Percentiles rank a stretch among this genome's conserved stretches.
Conservation (phyloP, 2,888 invertebrate species). For the Sialis fuliginosa region DNA sequence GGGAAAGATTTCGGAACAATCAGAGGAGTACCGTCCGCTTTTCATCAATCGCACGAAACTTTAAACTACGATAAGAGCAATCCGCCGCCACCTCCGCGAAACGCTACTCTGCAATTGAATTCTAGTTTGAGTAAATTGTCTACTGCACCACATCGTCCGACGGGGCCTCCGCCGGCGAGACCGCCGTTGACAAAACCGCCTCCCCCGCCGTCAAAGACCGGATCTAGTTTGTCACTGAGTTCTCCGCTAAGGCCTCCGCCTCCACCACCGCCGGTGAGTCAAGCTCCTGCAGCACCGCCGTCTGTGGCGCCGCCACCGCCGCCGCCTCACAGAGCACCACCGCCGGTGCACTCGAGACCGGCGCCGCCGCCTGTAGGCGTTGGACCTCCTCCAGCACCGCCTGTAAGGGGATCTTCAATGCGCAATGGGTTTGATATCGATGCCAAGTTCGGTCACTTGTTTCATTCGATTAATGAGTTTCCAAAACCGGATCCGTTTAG, state of each 20-base stretch:
- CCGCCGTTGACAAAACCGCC: conserved; percentile 40
- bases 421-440: conserved; percentile 43
- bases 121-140: conserved; percentile 16
- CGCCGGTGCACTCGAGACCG: conserved; percentile 12
- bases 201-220: conserved; percentile 24
- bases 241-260: conserved; percentile 13
- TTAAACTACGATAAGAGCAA: conserved; percentile 16
- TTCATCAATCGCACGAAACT: conserved; percentile 35
- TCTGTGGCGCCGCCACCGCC: conserved; percentile 20
- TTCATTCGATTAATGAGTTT: conserved; percentile 41
- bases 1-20: conserved; percentile 23
- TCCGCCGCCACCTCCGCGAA: conserved; percentile 14
- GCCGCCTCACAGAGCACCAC: conserved; percentile 25
- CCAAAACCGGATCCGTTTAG: conserved; percentile 53
- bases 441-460: conserved; percentile 43
- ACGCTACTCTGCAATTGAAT: conserved; percentile 17
- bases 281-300: too few relatives aligned
- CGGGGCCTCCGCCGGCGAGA: conserved; percentile 23
- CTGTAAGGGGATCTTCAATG: conserved; percentile 44
- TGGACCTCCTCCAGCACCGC: conserved; percentile 35
- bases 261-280: conserved; percentile 17
- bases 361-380: conserved; percentile 14
- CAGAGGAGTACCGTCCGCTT: conserved; percentile 25
- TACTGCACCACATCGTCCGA: conserved; percentile 15
- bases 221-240: conserved; percentile 5